Evolutionary conservation across 2,888 invertebrate genomes (phyloP).

Genomic region (Leucophenga montana): DNA sequence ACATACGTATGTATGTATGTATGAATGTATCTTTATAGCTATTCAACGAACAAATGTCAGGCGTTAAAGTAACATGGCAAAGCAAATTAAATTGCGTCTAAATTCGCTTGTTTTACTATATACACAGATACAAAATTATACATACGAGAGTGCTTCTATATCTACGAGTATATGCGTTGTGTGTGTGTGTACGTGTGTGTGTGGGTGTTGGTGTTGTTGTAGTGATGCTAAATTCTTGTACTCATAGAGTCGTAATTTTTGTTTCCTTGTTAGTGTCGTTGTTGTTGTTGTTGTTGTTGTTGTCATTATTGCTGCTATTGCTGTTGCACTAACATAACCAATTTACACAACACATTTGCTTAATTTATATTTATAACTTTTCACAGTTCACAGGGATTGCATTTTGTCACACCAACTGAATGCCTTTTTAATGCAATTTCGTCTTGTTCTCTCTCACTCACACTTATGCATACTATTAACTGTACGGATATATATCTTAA

Average conservation of each 20-base stretch:
- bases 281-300: slow-evolving; percentile 29
- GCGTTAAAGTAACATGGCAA: slow-evolving; percentile 7
- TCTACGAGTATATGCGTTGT: too few relatives aligned
- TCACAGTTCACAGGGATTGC: slow-evolving; percentile 11
- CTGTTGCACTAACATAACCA: slow-evolving; percentile 49
- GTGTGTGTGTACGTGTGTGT: not conserved
- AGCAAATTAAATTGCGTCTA: slow-evolving; percentile 24
- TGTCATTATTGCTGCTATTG: slow-evolving; percentile 2
- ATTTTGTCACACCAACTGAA: too few relatives aligned
- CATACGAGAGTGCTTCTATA: not conserved
- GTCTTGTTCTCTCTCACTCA: too few relatives aligned
- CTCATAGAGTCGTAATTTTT: not conserved
- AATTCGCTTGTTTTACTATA: slow-evolving; percentile 11
- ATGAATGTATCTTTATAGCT: not conserved
- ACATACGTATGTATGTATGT: too few relatives aligned
- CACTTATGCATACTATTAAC: too few relatives aligned
- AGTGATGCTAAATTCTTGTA: not conserved
- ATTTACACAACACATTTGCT: slow-evolving; percentile 64
- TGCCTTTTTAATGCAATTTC: too few relatives aligned
- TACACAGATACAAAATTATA: not conserved
- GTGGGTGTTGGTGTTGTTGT: not conserved
- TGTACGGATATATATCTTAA: too few relatives aligned
- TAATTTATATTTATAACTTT: slow-evolving; percentile 64
- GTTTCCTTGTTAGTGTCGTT: not conserved
- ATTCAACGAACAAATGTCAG: not conserved